A percentile compares a stretch with the other conserved stretches of the same genome.
Conservation (phyloP, 2,888 invertebrate genomes). For the Aphrophora alni region DNA sequence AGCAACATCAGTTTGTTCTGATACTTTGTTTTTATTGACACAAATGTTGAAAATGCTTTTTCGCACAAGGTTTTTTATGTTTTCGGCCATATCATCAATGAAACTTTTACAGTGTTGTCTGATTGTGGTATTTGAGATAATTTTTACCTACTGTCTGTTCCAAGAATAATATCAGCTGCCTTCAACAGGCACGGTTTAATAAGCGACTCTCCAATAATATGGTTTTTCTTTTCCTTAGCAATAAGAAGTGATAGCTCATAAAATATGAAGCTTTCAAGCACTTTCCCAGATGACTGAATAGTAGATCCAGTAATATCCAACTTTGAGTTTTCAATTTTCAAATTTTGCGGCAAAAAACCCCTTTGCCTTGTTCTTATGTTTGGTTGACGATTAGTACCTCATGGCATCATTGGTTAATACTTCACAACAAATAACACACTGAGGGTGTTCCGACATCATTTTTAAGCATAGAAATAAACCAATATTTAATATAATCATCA, state of each 20-base stretch:
- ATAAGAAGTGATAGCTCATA: slow-evolving; percentile 12
- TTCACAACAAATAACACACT: slow-evolving; percentile 12
- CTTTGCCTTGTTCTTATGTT: neutral
- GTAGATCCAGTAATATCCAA: slow-evolving; percentile 12
- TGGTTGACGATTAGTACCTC: neutral
- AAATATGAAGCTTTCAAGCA: slow-evolving; percentile 21
- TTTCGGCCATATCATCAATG: slow-evolving; percentile 16
- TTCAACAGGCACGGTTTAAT: slow-evolving; percentile 12
- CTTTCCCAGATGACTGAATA: slow-evolving; percentile 12
- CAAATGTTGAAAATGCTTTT: too few species aligned
- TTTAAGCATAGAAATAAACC: slow-evolving; percentile 23
- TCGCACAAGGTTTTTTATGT: neutral
- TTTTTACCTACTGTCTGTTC: neutral
- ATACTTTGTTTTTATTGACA: too few species aligned
- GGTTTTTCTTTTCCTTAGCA: slow-evolving; percentile 15
- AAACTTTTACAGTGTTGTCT: slow-evolving; percentile 3
- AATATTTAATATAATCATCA: slow-evolving; percentile 34
- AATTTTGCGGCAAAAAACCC: slow-evolving; percentile 13
- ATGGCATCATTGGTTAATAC: slow-evolving; percentile 21
- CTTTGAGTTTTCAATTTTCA: slow-evolving; percentile 7
- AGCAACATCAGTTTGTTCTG: too few species aligned
- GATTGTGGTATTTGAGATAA: slow-evolving; percentile 17
- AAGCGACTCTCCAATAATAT: slow-evolving; percentile 22
- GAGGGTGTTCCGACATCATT: slow-evolving; percentile 9
- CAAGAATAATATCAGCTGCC: slow-evolving; percentile 13